A percentile compares a stretch with the other conserved stretches of the same genome.
These are phyloP conservation scores for Enteromius anoplus DNA, from an alignment of 2,797 vertebrate genomes.

Conservation along the genomic window DNA sequence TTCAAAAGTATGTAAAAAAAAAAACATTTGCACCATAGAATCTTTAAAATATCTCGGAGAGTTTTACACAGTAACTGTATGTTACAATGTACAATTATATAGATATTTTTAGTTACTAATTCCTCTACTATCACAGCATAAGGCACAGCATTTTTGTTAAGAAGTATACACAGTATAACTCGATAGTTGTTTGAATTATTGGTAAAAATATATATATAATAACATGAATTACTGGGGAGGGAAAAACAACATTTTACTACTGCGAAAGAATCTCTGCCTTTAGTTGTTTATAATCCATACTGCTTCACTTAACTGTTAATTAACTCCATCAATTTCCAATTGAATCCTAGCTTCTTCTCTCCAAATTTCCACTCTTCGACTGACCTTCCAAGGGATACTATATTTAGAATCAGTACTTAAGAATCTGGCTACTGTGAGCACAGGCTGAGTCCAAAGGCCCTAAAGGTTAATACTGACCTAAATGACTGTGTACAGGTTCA, in stretches of 20 bases:
- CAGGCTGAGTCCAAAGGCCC: constrained; percentile 37
- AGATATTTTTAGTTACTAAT: too few species aligned
- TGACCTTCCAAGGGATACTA: constrained; percentile 20
- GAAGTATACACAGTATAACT: not conserved
- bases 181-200: not conserved
- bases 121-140: too few species aligned
- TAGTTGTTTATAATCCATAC: not conserved
- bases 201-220: not conserved
- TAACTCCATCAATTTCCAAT: not conserved
- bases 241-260: not conserved
- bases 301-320: not conserved
- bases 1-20: too few species aligned
- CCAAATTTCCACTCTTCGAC: not conserved
- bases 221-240: not conserved
- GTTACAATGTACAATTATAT: not conserved
- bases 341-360: constrained; percentile 8
- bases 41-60: too few species aligned
- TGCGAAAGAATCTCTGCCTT: not conserved
- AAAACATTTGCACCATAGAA: too few species aligned
- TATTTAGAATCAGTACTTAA: constrained; percentile 30
- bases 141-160: not conserved
- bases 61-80: too few species aligned
- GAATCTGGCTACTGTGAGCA: constrained; percentile 34
- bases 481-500: constrained; percentile 51
- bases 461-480: constrained; percentile 58